Conservation (phyloP, 2,888 invertebrate species). For the Drosophila flavopinicola region DNA sequence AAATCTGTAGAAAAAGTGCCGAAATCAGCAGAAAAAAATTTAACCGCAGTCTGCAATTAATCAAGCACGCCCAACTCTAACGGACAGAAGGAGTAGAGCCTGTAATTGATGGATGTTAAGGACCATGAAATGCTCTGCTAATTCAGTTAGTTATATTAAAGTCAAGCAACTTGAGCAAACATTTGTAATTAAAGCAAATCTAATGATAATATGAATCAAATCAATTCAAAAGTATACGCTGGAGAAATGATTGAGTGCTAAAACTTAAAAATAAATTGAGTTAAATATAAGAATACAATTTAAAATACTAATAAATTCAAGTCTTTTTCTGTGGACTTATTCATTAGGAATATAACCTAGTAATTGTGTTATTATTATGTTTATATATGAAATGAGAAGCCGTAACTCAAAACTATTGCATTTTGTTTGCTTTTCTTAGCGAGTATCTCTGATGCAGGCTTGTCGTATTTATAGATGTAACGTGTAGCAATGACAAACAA, state of each 20-base stretch:
- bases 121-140: constrained; percentile 48
- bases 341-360: too few relatives aligned
- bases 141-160: constrained; percentile 5
- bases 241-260: too few relatives aligned
- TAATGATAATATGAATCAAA: background rate
- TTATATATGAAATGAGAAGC: too few relatives aligned
- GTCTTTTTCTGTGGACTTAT: too few relatives aligned
- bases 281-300: too few relatives aligned
- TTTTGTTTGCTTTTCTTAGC: background rate
- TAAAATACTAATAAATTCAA: too few relatives aligned
- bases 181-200: background rate
- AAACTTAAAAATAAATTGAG: too few relatives aligned
- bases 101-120: constrained; percentile 27
- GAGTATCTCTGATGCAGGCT: background rate
- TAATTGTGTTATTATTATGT: too few relatives aligned
- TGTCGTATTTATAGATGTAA: too few relatives aligned
- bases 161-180: too few relatives aligned
- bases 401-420: too few relatives aligned
- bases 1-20: constrained; percentile 48
- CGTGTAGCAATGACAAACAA: too few relatives aligned
- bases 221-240: background rate
- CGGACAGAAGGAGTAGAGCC: constrained; percentile 7
- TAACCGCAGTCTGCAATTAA: constrained; percentile 72
- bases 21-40: constrained; percentile 67
- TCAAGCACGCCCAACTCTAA: constrained; percentile 58